phyloP scores from a whole-genome alignment of 1,140 invertebrate genomes.

The Drosophila sp. region DNA sequence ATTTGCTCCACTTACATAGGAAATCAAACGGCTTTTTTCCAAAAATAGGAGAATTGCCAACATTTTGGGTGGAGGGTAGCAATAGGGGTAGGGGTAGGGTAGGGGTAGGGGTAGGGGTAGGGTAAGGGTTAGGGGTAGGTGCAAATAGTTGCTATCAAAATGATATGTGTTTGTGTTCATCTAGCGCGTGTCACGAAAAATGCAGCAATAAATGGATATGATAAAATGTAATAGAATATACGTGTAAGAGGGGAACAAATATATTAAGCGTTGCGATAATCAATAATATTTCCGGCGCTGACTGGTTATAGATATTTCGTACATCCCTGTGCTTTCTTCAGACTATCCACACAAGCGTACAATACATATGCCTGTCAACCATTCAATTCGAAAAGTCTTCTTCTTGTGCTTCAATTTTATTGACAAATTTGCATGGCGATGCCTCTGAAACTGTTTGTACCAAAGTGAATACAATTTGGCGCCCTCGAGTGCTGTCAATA shows the following conservation, averaged over 20 bases:
- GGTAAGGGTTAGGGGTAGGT: not conserved
- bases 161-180: constrained; percentile 66
- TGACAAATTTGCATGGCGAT: constrained; percentile 68
- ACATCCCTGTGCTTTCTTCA: not conserved
- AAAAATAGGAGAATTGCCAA: constrained; percentile 57
- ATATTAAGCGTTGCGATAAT: constrained; percentile 72
- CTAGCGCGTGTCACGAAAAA: constrained; percentile 37
- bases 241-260: constrained; percentile 25
- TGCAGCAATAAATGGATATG: constrained; percentile 63
- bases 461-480: constrained; percentile 34
- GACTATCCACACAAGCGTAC: no score
- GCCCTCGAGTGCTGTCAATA: constrained; percentile 46
- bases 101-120: no score
- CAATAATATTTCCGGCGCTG: constrained; percentile 71
- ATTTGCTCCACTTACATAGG: constrained; percentile 72
- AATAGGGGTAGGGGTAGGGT: no score
- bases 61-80: not conserved
- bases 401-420: constrained; percentile 62
- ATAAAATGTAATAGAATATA: constrained; percentile 51
- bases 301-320: constrained; percentile 27
- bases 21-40: constrained; percentile 60
- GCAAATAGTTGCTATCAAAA: constrained; percentile 62
- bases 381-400: no score
- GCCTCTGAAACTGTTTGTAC: constrained; percentile 50
- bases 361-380: constrained; percentile 30